Percentiles rank a stretch among this genome's conserved stretches.
These are phyloP conservation scores for Okapia johnstoni DNA, from an alignment of 2,113 vertebrate genomes.

Conservation along the genomic window DNA sequence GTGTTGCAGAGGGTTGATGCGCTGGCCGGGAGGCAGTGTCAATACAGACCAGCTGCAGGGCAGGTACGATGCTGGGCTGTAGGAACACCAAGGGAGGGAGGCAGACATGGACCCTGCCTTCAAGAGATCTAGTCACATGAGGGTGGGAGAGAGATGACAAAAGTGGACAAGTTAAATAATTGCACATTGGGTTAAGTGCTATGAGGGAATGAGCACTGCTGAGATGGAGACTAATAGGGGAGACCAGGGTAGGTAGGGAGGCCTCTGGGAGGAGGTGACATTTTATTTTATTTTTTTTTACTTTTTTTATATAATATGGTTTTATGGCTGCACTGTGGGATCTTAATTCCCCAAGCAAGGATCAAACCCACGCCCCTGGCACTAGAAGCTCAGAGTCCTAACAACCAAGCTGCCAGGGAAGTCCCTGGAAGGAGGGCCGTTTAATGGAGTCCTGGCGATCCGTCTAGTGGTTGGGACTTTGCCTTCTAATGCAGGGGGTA, in stretches of 20 bases:
- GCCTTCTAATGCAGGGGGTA: neutral
- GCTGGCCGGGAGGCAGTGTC: accelerated
- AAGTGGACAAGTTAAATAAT: neutral
- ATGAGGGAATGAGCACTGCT: neutral
- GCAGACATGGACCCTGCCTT: neutral
- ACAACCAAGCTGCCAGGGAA: neutral
- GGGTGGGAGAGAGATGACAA: neutral
- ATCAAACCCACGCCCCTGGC: neutral
- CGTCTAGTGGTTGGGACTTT: neutral
- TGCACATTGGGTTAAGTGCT: neutral
- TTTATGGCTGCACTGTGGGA: neutral
- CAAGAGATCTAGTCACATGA: neutral
- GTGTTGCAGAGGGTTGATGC: neutral
- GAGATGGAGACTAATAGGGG: neutral
- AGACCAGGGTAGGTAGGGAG: neutral
- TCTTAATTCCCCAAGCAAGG: neutral
- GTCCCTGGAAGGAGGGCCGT: neutral
- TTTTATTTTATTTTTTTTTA: neutral
- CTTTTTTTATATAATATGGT: neutral
- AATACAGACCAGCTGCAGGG: accelerated
- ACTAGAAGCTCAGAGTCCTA: neutral
- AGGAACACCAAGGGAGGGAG: neutral
- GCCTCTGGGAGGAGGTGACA: neutral
- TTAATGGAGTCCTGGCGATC: neutral
- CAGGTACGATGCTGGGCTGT: accelerated